Evolutionary conservation across 2,797 vertebrate species (phyloP), one percentile per base, ranked within the genome.

Genomic region (Scomberomorus guttatus): DNA sequence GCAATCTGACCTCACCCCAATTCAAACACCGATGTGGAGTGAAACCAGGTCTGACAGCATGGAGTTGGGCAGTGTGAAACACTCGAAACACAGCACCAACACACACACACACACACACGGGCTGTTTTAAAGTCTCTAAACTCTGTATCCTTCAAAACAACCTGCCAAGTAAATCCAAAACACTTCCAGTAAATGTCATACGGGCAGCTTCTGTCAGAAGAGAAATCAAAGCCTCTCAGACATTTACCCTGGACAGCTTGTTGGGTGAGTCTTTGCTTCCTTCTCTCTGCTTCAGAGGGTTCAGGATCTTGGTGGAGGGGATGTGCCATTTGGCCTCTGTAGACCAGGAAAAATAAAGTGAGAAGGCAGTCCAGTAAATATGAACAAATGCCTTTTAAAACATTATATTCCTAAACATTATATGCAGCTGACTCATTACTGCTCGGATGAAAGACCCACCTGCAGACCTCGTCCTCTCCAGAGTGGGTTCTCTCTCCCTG

Each of bases 241-340:
- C 46, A 94, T 96, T 98, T 94, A 99, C 98, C 79, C 97, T 96
- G 54, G 96, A 95, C 81, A 97, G 95, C 91, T 97, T 98, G 94
- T 96, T 98, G 80, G 98, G 97, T 0, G 97, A 98, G 58, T 98
- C 98, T 81, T 97, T 98, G 79, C 96, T 95, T 76, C 95, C 95
- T 55, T 98, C 97, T 56, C 96, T 94, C 76, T 99, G 97, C 90
- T 98, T 98, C 86, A 97, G 95, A 79, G 97, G 96, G 89, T 96
- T 97, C 87, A 98, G 93, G 89, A 97, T 95, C 93, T 98, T 99
- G 81, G 96, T 96, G 20, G 97, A 96, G 8, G 97, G 96, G 76
- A 96, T 94, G 75, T 97, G 97, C 97, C 97, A 99, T 84, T 98
- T 99, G 82, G 96, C 95, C 88, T 98, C 98, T 99, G 95, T 64